A percentile compares a stretch with the other conserved stretches of the same genome.
Conservation (phyloP, 2,888 invertebrate species). For the Thecocarcelia acutangulata region DNA sequence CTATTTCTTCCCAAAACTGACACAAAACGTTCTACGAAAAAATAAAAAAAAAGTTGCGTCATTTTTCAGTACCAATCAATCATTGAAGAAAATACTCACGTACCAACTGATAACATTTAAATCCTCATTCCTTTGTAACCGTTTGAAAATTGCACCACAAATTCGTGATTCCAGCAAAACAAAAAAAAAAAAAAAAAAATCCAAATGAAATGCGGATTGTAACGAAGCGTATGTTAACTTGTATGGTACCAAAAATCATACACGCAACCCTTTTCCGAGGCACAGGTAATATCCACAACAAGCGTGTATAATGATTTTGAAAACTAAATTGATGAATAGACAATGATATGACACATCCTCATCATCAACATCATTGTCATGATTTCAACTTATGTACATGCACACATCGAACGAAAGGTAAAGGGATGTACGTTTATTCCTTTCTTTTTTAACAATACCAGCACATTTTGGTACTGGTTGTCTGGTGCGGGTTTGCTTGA, state of each 20-base stretch:
- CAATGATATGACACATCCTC: constrained; percentile 54
- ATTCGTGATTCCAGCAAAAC: not conserved
- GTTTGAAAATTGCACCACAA: constrained; percentile 4
- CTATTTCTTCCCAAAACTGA: not conserved
- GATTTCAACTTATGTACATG: not conserved
- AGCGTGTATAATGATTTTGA: constrained; percentile 17
- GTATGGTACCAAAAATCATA: constrained; percentile 21
- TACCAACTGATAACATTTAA: not conserved
- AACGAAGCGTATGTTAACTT: constrained; percentile 6
- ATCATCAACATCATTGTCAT: constrained; percentile 15
- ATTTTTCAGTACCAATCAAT: constrained; percentile 51
- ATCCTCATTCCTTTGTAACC: not conserved
- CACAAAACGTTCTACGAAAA: not conserved
- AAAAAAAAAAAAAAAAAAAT: no score
- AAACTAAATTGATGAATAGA: constrained; percentile 41
- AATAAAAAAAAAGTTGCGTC: constrained; percentile 30
- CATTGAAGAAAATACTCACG: constrained; percentile 31
- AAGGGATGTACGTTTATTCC: no score
- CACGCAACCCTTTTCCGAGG: constrained; percentile 35
- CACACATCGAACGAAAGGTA: no score
- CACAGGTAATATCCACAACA: constrained; percentile 3
- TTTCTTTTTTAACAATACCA: no score
- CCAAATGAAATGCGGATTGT: not conserved
- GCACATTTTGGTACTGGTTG: not conserved
- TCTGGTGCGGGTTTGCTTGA: not conserved